phyloP scores from a whole-genome alignment of 2,113 vertebrate species.

The Salvelinus sp. region DNA sequence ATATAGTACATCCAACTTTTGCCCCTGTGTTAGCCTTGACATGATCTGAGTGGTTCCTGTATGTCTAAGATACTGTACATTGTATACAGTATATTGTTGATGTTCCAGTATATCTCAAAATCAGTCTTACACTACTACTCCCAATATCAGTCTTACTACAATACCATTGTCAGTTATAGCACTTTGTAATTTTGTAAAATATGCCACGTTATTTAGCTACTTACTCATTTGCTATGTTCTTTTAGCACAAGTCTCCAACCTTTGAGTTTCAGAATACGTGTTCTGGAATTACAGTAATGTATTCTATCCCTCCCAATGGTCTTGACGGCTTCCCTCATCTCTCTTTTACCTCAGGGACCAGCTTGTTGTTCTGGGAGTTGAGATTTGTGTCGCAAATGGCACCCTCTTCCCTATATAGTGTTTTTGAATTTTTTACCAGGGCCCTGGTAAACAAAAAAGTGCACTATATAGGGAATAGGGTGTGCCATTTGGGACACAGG shows the following conservation, averaged over 20 bases:
- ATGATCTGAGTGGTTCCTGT: too few relatives aligned
- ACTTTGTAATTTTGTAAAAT: conserved; percentile 49
- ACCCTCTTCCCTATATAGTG: too few relatives aligned
- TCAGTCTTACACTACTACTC: background rate
- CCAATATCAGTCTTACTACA: conserved; percentile 31
- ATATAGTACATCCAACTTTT: too few relatives aligned
- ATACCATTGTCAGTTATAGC: conserved; percentile 30
- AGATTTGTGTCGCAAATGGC: background rate
- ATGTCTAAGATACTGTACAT: too few relatives aligned
- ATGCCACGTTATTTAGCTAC: background rate
- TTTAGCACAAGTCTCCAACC: conserved; percentile 35
- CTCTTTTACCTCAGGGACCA: conserved; percentile 5
- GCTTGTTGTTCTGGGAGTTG: conserved; percentile 57
- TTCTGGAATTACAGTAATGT: conserved; percentile 58
- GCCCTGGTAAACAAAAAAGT: too few relatives aligned
- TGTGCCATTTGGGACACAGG: background rate
- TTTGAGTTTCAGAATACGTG: conserved; percentile 42
- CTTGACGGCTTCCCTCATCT: conserved; percentile 4
- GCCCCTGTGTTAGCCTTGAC: too few relatives aligned
- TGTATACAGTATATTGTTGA: too few relatives aligned
- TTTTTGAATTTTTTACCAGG: too few relatives aligned
- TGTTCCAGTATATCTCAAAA: too few relatives aligned
- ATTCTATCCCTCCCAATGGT: conserved; percentile 43
- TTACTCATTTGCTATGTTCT: background rate
- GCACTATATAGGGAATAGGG: conserved; percentile 2